Conservation (phyloP, 2,797 vertebrate genomes). For the Anguilla pacifica region DNA sequence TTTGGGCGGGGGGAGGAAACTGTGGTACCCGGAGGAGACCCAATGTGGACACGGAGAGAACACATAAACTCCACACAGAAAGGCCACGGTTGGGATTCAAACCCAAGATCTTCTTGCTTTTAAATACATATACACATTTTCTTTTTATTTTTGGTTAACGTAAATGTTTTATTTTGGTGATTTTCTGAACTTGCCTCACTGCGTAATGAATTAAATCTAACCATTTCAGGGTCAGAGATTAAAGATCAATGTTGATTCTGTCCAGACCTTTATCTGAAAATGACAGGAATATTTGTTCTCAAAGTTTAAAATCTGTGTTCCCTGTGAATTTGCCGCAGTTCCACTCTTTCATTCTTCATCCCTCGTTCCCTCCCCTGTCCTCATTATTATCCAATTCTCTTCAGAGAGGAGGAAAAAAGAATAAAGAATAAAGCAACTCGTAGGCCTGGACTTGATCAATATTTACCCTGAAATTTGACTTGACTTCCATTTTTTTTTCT, state of each 20-base stretch:
- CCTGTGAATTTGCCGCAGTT: neutral
- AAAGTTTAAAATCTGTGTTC: neutral
- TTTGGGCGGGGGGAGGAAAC: too few species aligned
- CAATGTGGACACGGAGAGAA: too few species aligned
- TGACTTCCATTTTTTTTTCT: too few species aligned
- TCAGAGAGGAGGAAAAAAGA: neutral
- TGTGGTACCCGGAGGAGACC: too few species aligned
- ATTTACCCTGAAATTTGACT: neutral
- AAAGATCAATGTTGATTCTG: neutral
- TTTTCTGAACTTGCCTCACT: too few species aligned
- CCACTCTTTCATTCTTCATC: neutral
- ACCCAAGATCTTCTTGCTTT: too few species aligned
- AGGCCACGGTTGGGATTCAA: too few species aligned
- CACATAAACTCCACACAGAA: too few species aligned
- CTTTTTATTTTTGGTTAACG: neutral
- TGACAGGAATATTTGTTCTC: neutral
- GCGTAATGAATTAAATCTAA: too few species aligned
- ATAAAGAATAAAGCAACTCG: neutral
- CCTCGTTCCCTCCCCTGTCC: neutral
- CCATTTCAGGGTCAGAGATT: neutral
- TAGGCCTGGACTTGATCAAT: slow-evolving; percentile 41
- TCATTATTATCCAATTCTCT: neutral
- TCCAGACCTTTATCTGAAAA: neutral
- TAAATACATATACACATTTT: too few species aligned
- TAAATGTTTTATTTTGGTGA: neutral